Percentiles rank a stretch among this genome's conserved stretches.
phyloP scores from a whole-genome alignment of 2,797 vertebrate species.

The Eidolon dupreanum region DNA sequence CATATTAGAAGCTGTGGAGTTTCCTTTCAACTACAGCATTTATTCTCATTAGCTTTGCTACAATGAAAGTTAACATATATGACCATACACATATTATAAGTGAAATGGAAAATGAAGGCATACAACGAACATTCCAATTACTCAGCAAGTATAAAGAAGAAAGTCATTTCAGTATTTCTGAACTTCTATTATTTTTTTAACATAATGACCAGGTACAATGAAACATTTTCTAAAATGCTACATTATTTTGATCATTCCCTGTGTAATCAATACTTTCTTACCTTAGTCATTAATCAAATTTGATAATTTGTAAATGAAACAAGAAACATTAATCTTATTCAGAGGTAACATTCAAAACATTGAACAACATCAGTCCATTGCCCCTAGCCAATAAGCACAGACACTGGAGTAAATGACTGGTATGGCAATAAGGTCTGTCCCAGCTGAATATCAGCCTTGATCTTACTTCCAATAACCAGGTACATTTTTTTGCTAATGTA shows the following conservation, averaged over 20 bases:
- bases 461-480: conserved; percentile 53
- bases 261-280: background rate
- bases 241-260: background rate
- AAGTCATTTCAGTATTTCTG: conserved; percentile 65
- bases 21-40: conserved; percentile 58
- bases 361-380: background rate
- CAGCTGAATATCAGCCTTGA: conserved; percentile 5
- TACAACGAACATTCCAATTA: conserved; percentile 71
- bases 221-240: background rate
- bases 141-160: conserved; percentile 68
- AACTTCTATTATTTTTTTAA: conserved; percentile 61
- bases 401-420: background rate
- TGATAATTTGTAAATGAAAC: conserved; percentile 23
- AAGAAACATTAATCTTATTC: conserved; percentile 66
- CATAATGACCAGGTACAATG: background rate
- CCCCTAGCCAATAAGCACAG: background rate
- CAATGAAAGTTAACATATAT: conserved; percentile 78
- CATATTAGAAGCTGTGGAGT: conserved; percentile 63
- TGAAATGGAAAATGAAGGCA: conserved; percentile 78
- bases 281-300: background rate
- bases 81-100: conserved; percentile 63
- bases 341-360: conserved; percentile 35
- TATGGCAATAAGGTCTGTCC: background rate
- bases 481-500: background rate
- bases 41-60: conserved; percentile 76